Conservation (phyloP, 2,888 invertebrate species). For the Diaperis boleti region DNA sequence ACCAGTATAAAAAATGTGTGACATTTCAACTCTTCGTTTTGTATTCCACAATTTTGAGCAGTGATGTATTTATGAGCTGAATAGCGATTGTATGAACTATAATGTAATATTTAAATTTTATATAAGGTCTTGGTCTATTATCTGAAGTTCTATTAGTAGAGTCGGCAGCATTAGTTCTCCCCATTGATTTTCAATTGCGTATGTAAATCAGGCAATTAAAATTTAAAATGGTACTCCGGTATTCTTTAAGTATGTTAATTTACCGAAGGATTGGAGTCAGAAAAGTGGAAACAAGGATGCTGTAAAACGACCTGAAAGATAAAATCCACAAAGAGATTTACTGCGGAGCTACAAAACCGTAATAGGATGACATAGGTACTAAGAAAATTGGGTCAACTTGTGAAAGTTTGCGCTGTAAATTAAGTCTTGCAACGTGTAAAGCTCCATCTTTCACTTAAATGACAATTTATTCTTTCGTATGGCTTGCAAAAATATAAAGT, state of each 20-base stretch:
- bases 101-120: too few relatives aligned
- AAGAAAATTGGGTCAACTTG: constrained; percentile 44
- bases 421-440: constrained; percentile 41
- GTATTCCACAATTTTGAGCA: too few relatives aligned
- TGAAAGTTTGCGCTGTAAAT: constrained; percentile 46
- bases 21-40: too few relatives aligned
- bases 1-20: too few relatives aligned
- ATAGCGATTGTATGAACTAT: too few relatives aligned
- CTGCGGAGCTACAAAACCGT: constrained; percentile 46
- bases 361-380: constrained; percentile 48
- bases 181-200: constrained; percentile 13
- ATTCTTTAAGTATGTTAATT: constrained; percentile 21
- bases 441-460: constrained; percentile 27
- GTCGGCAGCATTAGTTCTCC: background rate
- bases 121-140: too few relatives aligned
- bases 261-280: constrained; percentile 32
- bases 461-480: constrained; percentile 29
- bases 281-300: constrained; percentile 43
- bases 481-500: constrained; percentile 26
- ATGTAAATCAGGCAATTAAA: constrained; percentile 29
- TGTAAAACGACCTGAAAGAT: constrained; percentile 43
- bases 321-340: constrained; percentile 49
- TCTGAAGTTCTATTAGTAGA: background rate
- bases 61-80: too few relatives aligned
- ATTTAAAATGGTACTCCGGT: constrained; percentile 36